Conservation (phyloP, 2,888 invertebrate genomes). For the Thymelicus lineola region DNA sequence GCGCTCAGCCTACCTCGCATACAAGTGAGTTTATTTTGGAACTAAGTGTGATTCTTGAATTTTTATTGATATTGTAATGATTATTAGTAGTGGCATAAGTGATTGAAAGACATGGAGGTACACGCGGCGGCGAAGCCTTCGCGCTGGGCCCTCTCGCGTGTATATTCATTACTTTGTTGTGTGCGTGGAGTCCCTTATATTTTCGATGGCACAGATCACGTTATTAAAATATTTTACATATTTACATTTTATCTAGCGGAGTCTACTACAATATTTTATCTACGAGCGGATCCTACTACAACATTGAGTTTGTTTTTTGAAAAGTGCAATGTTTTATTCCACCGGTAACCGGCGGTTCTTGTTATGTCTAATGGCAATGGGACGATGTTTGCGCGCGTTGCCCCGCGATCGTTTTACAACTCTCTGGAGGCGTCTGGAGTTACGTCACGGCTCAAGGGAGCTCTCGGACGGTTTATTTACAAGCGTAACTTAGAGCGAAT, state of each 20-base stretch:
- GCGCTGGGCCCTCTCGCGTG: slow-evolving; percentile 56
- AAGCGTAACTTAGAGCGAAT: slow-evolving; percentile 16
- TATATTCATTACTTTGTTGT: slow-evolving; percentile 71
- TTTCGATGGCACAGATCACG: slow-evolving; percentile 83
- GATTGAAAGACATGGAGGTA: slow-evolving; percentile 72
- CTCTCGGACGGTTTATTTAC: slow-evolving; percentile 46
- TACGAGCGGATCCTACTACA: slow-evolving; percentile 84
- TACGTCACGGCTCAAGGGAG: slow-evolving; percentile 51
- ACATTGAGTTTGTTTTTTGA: slow-evolving; percentile 84
- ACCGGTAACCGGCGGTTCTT: slow-evolving; percentile 81
- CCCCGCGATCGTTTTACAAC: slow-evolving; percentile 53
- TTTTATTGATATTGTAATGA: slow-evolving; percentile 86
- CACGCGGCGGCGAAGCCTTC: slow-evolving; percentile 53
- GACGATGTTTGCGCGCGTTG: slow-evolving; percentile 62
- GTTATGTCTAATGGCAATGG: slow-evolving; percentile 76
- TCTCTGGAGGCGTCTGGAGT: slow-evolving; percentile 58
- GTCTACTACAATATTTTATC: slow-evolving; percentile 84
- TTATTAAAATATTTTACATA: slow-evolving; percentile 84
- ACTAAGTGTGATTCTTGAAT: slow-evolving; percentile 91
- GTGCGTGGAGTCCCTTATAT: slow-evolving; percentile 83
- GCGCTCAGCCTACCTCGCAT: slow-evolving; percentile 89
- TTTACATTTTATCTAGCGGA: slow-evolving; percentile 85
- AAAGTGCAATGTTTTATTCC: slow-evolving; percentile 84
- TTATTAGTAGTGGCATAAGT: slow-evolving; percentile 84
- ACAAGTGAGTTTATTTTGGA: slow-evolving; percentile 91